These are phyloP conservation scores for Lamproptera curius DNA, from an alignment of 2,888 invertebrate genomes.

Conservation along the genomic window DNA sequence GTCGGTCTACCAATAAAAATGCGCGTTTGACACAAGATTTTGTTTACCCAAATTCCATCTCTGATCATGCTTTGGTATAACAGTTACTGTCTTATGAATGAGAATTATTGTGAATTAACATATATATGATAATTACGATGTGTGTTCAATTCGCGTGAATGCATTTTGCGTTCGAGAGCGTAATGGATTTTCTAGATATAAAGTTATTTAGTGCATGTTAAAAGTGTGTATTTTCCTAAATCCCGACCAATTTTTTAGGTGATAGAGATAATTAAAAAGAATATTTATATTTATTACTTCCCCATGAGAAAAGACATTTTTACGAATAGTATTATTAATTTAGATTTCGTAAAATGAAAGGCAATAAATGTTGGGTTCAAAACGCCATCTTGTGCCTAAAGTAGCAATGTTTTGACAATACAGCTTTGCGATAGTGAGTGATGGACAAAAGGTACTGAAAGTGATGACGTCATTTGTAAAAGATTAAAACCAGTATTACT, in stretches of 20 bases:
- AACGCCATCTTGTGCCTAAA: constrained; percentile 72
- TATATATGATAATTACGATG: constrained; percentile 1
- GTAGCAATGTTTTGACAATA: constrained; percentile 62
- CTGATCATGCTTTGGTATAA: no score
- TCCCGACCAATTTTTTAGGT: constrained; percentile 71
- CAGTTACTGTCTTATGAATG: constrained; percentile 13
- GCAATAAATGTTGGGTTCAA: constrained; percentile 70
- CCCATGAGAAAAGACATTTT: constrained; percentile 74
- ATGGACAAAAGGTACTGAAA: constrained; percentile 22
- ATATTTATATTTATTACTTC: constrained; percentile 72
- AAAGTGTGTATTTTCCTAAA: constrained; percentile 68
- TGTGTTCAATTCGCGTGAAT: constrained; percentile 18
- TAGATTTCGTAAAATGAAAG: constrained; percentile 69
- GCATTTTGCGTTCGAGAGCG: constrained; percentile 21
- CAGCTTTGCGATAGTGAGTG: constrained; percentile 46
- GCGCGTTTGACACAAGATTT: no score
- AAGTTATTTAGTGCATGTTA: constrained; percentile 35
- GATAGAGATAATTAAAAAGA: constrained; percentile 60
- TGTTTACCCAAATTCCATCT: no score
- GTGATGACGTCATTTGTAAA: no score
- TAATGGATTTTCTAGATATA: constrained; percentile 24
- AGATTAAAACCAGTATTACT: constrained; percentile 1
- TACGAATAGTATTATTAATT: constrained; percentile 78
- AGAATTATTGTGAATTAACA: constrained; percentile 4
- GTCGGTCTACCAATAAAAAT: no score